phyloP scores from a whole-genome alignment of 2,797 vertebrate genomes.

The Poeciliopsis turneri region DNA sequence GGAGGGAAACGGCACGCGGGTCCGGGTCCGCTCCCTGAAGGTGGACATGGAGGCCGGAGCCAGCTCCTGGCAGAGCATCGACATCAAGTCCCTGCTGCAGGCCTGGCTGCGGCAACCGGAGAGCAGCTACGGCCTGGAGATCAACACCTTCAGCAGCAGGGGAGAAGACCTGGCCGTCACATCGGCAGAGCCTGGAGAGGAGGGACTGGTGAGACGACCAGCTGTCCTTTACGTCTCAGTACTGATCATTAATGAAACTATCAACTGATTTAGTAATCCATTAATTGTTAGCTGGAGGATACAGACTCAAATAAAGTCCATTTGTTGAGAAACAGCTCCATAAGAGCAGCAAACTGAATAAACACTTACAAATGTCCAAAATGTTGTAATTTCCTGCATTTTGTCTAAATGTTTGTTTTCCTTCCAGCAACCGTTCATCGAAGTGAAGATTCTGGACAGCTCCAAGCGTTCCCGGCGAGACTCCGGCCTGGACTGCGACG shows the following conservation, averaged over 20 bases:
- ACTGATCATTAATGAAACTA: too few relatives aligned
- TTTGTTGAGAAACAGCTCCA: too few relatives aligned
- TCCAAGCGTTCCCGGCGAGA: constrained; percentile 90
- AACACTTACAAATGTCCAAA: background rate
- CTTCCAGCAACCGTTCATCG: constrained; percentile 93
- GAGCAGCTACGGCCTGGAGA: constrained; percentile 95
- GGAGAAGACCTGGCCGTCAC: constrained; percentile 93
- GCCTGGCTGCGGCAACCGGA: constrained; percentile 96
- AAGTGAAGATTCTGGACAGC: constrained; percentile 93
- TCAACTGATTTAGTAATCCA: too few relatives aligned
- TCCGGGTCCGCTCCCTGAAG: constrained; percentile 93
- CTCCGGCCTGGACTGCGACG: constrained; percentile 94
- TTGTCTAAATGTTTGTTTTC: background rate
- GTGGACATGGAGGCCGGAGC: constrained; percentile 89
- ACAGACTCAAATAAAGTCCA: too few relatives aligned
- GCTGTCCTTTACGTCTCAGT: too few relatives aligned
- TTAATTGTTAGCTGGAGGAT: too few relatives aligned
- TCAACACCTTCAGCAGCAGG: constrained; percentile 91
- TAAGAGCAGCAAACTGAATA: too few relatives aligned
- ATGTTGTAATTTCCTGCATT: background rate
- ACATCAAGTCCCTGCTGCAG: constrained; percentile 95
- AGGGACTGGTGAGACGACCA: constrained; percentile 88
- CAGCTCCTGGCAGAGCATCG: constrained; percentile 96
- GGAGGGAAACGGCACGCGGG: constrained; percentile 87
- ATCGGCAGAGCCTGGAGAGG: constrained; percentile 89